These are phyloP conservation scores for Tetragnatha versicolor DNA, from an alignment of 1,140 invertebrate genomes.

Conservation along the genomic window DNA sequence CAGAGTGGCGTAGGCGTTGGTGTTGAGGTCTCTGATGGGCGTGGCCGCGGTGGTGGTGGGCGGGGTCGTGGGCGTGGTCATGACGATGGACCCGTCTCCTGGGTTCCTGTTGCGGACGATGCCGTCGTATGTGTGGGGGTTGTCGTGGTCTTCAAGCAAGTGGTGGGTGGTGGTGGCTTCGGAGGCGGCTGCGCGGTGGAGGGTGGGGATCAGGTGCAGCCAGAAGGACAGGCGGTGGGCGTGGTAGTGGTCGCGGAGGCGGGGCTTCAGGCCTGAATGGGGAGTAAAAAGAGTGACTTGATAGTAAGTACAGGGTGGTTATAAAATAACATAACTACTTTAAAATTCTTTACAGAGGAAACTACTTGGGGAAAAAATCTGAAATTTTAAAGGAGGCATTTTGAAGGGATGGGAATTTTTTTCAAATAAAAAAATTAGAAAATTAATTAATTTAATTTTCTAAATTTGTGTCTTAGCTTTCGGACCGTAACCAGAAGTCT, in stretches of 20 bases:
- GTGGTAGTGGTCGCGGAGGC: constrained; percentile 82
- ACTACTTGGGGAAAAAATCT: too few relatives aligned
- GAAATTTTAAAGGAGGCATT: too few relatives aligned
- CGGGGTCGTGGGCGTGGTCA: constrained; percentile 17
- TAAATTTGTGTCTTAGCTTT: too few relatives aligned
- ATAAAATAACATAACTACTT: too few relatives aligned
- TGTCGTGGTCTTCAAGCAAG: constrained; percentile 74
- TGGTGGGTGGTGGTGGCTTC: constrained; percentile 70
- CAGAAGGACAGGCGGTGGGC: constrained; percentile 92
- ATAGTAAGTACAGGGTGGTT: too few relatives aligned
- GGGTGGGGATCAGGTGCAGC: constrained; percentile 86
- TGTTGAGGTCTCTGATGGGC: background rate
- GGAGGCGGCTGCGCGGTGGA: constrained; percentile 71
- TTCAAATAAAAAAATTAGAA: too few relatives aligned
- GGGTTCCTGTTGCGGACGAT: constrained; percentile 17
- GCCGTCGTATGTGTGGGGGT: constrained; percentile 66
- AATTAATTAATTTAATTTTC: too few relatives aligned
- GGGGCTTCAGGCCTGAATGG: constrained; percentile 74
- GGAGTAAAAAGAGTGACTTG: too few relatives aligned
- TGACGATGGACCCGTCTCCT: constrained; percentile 1
- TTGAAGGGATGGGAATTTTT: too few relatives aligned
- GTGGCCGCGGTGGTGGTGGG: background rate
- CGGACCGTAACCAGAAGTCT: too few relatives aligned
- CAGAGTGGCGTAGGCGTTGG: constrained; percentile 18
- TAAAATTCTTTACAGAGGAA: too few relatives aligned